Base-by-base conservation (phyloP, 2,888 invertebrate genomes). In the Andrena trimmerana region DNA sequence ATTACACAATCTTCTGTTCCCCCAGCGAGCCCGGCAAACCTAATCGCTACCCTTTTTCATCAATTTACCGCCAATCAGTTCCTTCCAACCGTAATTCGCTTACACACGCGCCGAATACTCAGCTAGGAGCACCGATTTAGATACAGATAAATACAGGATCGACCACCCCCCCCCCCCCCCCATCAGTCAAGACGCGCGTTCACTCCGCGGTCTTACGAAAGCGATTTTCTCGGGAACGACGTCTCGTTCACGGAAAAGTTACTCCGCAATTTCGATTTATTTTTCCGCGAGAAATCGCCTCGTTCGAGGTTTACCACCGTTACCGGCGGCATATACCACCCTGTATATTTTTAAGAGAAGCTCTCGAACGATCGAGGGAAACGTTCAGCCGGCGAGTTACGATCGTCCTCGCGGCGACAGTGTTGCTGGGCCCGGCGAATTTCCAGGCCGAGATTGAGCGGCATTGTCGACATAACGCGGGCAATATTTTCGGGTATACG, bases 1-100 rank as follows among this genome's bases (percentile, higher is more conserved):
- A 78, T 81, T 79, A 73, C 81, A 65, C 65, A 57, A 75, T 79
- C 78, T 77, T 62, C 75, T 76, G 69, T 65, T 78, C 66, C 36
- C 27, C 57, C 27, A 42, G 66, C 66, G 71, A 76, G 74, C 59
- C 62, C 71, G 13, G 67, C 52, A 76, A 76, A 36, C 33, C 74
- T 69, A 77, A 85, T 81, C 78, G 78, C n/a, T 62, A 42, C 68
- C 66, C 59, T 72, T 62, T 78, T 81, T 71, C 13, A 60, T 66
- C 83, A 67, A 75, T 81, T 81, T 65, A 54, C 48, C 42, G 42
- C 42, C 48, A 36, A 67, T 36, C 52, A 52, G 13, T 48, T 33
- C 42, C 54, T n/a, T 29, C 24, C 27, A 4, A 1, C 16, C 31
- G 20, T 16, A 62, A 42, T 72, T 36, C 74, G 10, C 33, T 20